A percentile compares a stretch with the other conserved stretches of the same genome.
Evolutionary conservation across 2,888 invertebrate genomes (phyloP).

Genomic region (Tholera decimalis): DNA sequence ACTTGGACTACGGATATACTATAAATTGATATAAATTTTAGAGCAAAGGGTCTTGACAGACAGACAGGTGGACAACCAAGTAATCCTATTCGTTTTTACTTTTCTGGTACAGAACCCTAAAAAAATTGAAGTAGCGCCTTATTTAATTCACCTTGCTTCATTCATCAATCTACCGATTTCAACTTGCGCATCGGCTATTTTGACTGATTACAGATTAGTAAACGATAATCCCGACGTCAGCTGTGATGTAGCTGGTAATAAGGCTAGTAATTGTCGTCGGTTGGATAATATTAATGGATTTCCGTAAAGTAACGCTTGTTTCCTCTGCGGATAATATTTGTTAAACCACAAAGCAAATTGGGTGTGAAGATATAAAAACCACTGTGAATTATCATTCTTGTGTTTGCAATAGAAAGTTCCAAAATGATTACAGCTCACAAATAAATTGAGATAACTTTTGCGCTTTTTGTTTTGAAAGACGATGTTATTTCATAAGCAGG

Average conservation of each 20-base stretch:
- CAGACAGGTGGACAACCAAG: too few species aligned
- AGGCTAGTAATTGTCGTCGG: background rate
- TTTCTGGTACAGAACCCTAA: background rate
- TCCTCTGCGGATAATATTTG: slow-evolving; percentile 31
- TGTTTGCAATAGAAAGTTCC: slow-evolving; percentile 43
- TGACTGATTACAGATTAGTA: background rate
- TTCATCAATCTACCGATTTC: slow-evolving; percentile 3
- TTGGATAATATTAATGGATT: too few species aligned
- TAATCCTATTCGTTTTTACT: too few species aligned
- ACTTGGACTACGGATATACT: too few species aligned
- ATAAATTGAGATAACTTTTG: slow-evolving; percentile 30
- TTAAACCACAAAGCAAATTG: slow-evolving; percentile 25
- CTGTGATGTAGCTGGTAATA: background rate
- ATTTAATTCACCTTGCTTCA: background rate
- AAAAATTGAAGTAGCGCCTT: background rate
- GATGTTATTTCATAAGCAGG: slow-evolving; percentile 32
- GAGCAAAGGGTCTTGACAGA: too few species aligned
- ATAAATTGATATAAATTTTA: too few species aligned
- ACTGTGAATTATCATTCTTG: slow-evolving; percentile 25
- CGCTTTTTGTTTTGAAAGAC: slow-evolving; percentile 25
- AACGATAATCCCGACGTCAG: background rate
- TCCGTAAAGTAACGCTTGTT: too few species aligned
- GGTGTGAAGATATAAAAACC: slow-evolving; percentile 40
- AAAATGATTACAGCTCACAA: slow-evolving; percentile 31
- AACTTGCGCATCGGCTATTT: background rate